phyloP scores from a whole-genome alignment of 2,797 vertebrate species.

The Amblyopsis hoosieri region DNA sequence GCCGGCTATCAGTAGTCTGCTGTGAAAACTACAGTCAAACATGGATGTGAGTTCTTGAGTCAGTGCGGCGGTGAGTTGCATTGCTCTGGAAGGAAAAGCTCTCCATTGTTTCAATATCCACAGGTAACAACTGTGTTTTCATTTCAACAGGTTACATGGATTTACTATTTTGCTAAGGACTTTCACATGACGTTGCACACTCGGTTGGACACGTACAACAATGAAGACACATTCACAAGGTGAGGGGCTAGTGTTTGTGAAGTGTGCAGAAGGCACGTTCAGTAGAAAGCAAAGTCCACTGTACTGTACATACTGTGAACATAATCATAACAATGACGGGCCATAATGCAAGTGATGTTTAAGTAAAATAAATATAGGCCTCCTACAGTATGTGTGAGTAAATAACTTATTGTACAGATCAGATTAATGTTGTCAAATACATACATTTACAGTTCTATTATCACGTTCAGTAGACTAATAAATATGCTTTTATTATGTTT shows the following conservation, averaged over 20 bases:
- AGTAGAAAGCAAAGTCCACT: not conserved
- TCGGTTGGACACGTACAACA: constrained; percentile 39
- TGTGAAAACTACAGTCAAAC: constrained; percentile 49
- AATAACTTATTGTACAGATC: no score
- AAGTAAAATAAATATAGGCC: no score
- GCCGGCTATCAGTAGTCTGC: constrained; percentile 40
- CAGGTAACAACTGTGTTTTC: constrained; percentile 17
- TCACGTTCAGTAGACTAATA: not conserved
- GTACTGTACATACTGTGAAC: not conserved
- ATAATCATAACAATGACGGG: not conserved
- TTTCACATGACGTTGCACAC: constrained; percentile 17
- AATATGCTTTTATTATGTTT: not conserved
- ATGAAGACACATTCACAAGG: constrained; percentile 74
- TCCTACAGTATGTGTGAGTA: no score
- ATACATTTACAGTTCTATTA: not conserved
- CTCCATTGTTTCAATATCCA: not conserved
- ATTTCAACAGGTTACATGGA: constrained; percentile 39
- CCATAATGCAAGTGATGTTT: not conserved
- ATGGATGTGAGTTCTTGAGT: constrained; percentile 65
- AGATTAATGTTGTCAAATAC: not conserved
- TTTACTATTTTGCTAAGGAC: constrained; percentile 30
- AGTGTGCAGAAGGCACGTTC: not conserved
- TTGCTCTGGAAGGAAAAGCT: constrained; percentile 13
- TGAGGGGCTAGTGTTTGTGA: constrained; percentile 58
- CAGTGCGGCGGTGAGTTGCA: constrained; percentile 52